phyloP scores from a whole-genome alignment of 2,888 invertebrate species.

The Lymantria dispar region DNA sequence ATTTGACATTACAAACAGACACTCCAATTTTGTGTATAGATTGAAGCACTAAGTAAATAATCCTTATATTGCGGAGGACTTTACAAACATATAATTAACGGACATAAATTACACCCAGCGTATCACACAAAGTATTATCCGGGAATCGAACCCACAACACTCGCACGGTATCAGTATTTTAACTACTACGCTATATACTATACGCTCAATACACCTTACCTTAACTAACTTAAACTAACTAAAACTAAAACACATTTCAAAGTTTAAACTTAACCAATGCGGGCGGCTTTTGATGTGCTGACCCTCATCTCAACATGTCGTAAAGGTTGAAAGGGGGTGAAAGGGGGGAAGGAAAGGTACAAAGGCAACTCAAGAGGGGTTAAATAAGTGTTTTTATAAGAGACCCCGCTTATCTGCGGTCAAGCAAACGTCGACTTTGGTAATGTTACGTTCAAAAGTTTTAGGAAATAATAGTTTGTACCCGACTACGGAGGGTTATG shows the following conservation, averaged over 20 bases:
- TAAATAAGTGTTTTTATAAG: slow-evolving; percentile 26
- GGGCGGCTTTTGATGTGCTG: background rate
- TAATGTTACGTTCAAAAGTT: slow-evolving; percentile 14
- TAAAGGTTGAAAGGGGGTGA: background rate
- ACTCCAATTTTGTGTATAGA: too few species aligned
- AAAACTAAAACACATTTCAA: background rate
- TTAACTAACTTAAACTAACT: background rate
- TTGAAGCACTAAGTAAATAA: too few species aligned
- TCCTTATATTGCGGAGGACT: too few species aligned
- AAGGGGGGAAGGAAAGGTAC: background rate
- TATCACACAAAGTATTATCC: too few species aligned
- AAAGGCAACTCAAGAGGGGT: slow-evolving; percentile 10
- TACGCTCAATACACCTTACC: background rate
- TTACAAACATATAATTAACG: too few species aligned
- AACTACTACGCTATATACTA: too few species aligned
- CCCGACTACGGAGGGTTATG: too few species aligned
- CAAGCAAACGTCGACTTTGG: slow-evolving; percentile 22
- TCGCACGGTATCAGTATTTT: too few species aligned
- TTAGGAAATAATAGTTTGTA: too few species aligned
- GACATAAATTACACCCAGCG: too few species aligned
- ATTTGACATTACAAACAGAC: too few species aligned
- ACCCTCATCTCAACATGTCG: background rate
- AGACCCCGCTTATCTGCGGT: slow-evolving; percentile 37
- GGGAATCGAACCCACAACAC: too few species aligned
- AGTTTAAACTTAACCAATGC: background rate